Evolutionary conservation across 2,888 invertebrate genomes (phyloP), one percentile per base, ranked within the genome.

Genomic region (Dermolepida albohirtum): DNA sequence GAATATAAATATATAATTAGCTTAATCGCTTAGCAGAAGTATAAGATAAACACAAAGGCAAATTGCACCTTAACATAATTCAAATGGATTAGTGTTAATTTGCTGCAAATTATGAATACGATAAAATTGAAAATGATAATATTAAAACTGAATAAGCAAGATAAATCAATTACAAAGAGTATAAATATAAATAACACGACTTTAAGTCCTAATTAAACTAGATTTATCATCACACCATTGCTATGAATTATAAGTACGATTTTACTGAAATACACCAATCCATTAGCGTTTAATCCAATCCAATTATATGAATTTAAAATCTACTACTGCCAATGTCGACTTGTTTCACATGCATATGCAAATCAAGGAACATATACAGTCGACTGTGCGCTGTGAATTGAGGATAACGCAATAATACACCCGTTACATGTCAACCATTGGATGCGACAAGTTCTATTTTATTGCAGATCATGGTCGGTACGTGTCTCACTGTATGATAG

Each of bases 271-370:
- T 62, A 62, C 59, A 47, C 59, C 59, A 62, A 62, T 62, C 59
- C 59, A 62, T 62, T 62, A 62, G 59, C 17, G 49, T 62, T 62
- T 62, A 62, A 62, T 62, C 59, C 59, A 49, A 62, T 62, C 49
- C 59, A 62, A 62, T 62, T 62, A 62, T 22, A 29, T 34, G 59
- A 49, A 47, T 62, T 47, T 62, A 62, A 47, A 62, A 47, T 62
- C 49, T 34, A 22, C 12, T 29, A 29, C 34, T 52, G 51, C 47
- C 47, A 34, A 62, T 44, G 34, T 34, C 34, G 34, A 8, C 34
- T 34, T 34, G 34, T 34, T 34, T n/a, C 34, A 29, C 8, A 52
- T 52, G 51, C 51, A 52, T 27, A 52, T 52, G 34, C 51, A 29
- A 34, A 34, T 34, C 34, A 34, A 34, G 34, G 34, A 34, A 34